Evolutionary conservation across 2,888 invertebrate species (phyloP).

Genomic region (Rhaphigaster nebulosa): DNA sequence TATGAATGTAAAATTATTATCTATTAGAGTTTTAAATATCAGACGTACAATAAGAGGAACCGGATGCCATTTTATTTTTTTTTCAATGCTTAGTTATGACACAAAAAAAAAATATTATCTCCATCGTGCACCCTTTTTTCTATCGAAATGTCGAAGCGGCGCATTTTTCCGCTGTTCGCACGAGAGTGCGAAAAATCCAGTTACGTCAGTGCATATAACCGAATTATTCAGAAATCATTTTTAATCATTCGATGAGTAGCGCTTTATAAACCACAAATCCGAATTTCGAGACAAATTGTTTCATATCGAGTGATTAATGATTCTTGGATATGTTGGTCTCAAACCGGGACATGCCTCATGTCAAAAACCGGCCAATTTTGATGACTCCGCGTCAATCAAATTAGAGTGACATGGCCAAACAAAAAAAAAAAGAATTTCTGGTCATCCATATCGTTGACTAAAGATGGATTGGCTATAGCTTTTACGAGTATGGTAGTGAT

Average conservation of each 20-base stretch:
- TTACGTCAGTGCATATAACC: too few species aligned
- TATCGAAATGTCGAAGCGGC: too few species aligned
- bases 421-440: not conserved
- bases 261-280: not conserved
- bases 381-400: conserved; percentile 20
- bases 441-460: not conserved
- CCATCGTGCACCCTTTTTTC: too few species aligned
- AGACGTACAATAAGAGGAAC: too few species aligned
- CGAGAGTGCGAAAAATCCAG: too few species aligned
- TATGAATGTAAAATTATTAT: too few species aligned
- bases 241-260: not conserved
- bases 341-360: conserved; percentile 8
- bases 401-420: not conserved
- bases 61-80: too few species aligned
- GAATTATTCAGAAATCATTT: not conserved
- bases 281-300: not conserved
- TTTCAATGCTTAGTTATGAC: too few species aligned
- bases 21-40: too few species aligned
- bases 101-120: too few species aligned
- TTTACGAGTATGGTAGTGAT: conserved; percentile 6
- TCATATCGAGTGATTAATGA: not conserved
- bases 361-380: conserved; percentile 12
- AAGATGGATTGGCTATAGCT: not conserved
- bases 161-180: too few species aligned
- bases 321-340: not conserved